Percentiles rank a stretch among this genome's conserved stretches.
These are phyloP conservation scores for Drosophila mimetica DNA, from an alignment of 2,888 invertebrate species.

Conservation along the genomic window DNA sequence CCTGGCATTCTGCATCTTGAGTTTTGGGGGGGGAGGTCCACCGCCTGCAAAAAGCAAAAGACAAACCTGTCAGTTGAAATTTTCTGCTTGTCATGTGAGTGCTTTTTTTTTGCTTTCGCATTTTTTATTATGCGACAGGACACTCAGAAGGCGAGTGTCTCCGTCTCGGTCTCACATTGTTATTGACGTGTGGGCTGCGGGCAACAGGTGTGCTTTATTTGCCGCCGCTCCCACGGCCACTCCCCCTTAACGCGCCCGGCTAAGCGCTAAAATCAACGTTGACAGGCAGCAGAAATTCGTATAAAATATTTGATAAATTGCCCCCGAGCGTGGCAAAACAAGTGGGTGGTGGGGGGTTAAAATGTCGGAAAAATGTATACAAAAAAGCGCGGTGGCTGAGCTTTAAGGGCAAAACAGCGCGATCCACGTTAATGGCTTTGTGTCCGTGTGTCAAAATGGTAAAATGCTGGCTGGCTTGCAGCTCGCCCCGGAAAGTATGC, in stretches of 20 bases:
- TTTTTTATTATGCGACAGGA: constrained; percentile 51
- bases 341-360: too few relatives aligned
- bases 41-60: not conserved
- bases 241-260: constrained; percentile 25
- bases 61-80: constrained; percentile 2
- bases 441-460: not conserved
- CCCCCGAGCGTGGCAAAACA: constrained; percentile 25
- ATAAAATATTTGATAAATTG: constrained; percentile 69
- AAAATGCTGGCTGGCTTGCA: constrained; percentile 6
- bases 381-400: not conserved
- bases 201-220: constrained; percentile 78
- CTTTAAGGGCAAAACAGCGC: constrained; percentile 18
- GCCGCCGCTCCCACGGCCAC: constrained; percentile 38
- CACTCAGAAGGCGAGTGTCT: not conserved
- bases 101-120: not conserved
- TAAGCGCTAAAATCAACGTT: constrained; percentile 76
- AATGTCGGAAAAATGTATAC: not conserved
- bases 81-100: constrained; percentile 13
- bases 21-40: too few relatives aligned
- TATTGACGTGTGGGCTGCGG: constrained; percentile 46
- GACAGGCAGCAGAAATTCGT: constrained; percentile 66
- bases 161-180: not conserved
- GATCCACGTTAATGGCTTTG: too few relatives aligned
- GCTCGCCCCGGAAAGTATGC: constrained; percentile 14
- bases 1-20: constrained; percentile 38